Percentiles rank a stretch among this genome's conserved stretches.
Evolutionary conservation across 2,888 invertebrate species (phyloP).

Genomic region (Loripinus fragilis): DNA sequence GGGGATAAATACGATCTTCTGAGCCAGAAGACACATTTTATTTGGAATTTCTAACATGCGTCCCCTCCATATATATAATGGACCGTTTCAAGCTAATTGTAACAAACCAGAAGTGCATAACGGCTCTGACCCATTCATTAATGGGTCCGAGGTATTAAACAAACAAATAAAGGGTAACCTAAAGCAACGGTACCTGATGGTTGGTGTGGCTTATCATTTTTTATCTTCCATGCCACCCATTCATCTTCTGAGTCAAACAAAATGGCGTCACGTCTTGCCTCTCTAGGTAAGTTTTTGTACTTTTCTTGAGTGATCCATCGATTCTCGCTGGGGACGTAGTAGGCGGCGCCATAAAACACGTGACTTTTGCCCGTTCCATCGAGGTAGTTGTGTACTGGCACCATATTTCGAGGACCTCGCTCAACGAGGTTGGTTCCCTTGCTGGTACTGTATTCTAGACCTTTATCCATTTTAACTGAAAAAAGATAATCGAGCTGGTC

Average conservation of each 20-base stretch:
- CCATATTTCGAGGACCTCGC: constrained; percentile 74
- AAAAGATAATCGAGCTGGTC: not conserved
- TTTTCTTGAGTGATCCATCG: constrained; percentile 72
- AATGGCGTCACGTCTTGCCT: constrained; percentile 71
- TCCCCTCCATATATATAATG: too few species aligned
- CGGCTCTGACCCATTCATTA: too few species aligned
- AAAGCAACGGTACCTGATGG: constrained; percentile 70
- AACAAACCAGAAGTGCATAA: too few species aligned
- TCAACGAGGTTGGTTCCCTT: constrained; percentile 67
- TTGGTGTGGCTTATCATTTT: constrained; percentile 57
- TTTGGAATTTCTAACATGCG: too few species aligned
- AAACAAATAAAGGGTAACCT: too few species aligned
- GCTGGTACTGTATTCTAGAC: constrained; percentile 66
- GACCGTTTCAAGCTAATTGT: too few species aligned
- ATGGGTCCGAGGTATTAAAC: too few species aligned
- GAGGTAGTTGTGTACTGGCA: constrained; percentile 75
- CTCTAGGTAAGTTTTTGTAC: constrained; percentile 66
- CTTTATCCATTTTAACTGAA: constrained; percentile 47
- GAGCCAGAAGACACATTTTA: too few species aligned
- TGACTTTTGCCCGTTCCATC: constrained; percentile 77
- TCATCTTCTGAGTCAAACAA: constrained; percentile 74
- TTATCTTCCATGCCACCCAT: constrained; percentile 66
- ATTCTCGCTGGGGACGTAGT: constrained; percentile 73
- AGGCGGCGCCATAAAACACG: constrained; percentile 73
- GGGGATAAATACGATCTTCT: too few species aligned